Evolutionary conservation across 2,888 invertebrate species (phyloP), one percentile per base, ranked within the genome.

Genomic region (Dryocosmus kuriphilus): DNA sequence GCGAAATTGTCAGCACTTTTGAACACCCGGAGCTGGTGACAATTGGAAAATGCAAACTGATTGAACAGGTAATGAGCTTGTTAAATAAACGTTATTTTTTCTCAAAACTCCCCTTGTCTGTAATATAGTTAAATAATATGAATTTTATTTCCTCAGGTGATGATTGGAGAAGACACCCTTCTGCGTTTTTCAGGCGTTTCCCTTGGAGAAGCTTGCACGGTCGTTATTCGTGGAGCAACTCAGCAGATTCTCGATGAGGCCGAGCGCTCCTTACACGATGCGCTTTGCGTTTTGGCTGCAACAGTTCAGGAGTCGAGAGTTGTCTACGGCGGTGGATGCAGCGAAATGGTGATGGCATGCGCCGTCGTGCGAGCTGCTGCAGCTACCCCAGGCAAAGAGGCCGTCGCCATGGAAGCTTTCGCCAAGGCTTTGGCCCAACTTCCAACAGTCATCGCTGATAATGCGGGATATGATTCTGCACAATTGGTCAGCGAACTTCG

Each of bases 181-280:
- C 93, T 99, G 85, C 96, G 98, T 83, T 99, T 99, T 93, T 96
- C 97, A 62, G 99, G 98, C 71, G 98, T 99, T 22, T 95, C 96
- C 83, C 92, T 98, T 82, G 99, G 99, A 32, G 97, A 99, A 90
- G 99, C 99, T 14, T 99, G 99, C 92, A 98, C 98, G 0, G 95
- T 99, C 83, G 96, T 99, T 1, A 96, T 99, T 86, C 96, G 99
- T 80, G 99, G 99, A 74, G 99, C 99, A 38, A 99, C 99, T 0
- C 96, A 98, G 91, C 99, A 99, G 92, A 98, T 98, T 89, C 94
- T 99, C 55, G 99, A 99, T 88, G 99, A 99, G 92, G 99, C 99
- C 0, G 99, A 99, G 88, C 95, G 99, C 65, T 99, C 99, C 0
- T 93, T 99, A 74, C 99, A 99, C 90, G 99, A 99, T 91, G 99